Conservation (phyloP, 2,797 vertebrate species). For the Dromococcyx pavoninus region DNA sequence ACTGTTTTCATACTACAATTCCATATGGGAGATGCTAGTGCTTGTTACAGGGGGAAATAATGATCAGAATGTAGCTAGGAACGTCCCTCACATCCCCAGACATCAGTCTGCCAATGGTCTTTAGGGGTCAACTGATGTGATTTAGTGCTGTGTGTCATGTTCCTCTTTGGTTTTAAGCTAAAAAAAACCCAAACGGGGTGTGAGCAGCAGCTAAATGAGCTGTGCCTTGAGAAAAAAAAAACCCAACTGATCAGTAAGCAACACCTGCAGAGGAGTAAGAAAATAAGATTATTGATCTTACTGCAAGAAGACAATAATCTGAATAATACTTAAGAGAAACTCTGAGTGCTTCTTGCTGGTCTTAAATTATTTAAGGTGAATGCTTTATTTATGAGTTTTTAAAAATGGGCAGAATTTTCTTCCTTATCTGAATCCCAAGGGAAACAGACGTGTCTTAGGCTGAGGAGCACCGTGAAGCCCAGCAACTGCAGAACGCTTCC, state of each 20-base stretch:
- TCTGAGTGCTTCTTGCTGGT: fast-evolving
- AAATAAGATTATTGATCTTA: neutral
- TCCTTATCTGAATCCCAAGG: fast-evolving
- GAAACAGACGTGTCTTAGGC: neutral
- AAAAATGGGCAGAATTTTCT: neutral
- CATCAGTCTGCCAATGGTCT: neutral
- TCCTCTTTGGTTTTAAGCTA: neutral
- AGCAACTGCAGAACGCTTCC: fast-evolving
- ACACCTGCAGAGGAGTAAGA: neutral
- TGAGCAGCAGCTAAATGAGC: neutral
- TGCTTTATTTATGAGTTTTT: neutral
- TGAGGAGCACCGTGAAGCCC: neutral
- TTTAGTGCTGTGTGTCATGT: neutral
- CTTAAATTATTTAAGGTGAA: neutral
- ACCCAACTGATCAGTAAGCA: neutral
- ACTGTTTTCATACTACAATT: neutral
- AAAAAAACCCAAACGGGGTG: neutral
- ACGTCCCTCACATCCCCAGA: neutral
- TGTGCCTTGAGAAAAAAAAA: neutral
- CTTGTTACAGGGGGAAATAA: neutral
- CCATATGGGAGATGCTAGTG: fast-evolving
- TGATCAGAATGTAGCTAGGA: fast-evolving
- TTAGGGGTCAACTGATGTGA: fast-evolving
- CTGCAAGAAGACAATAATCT: neutral
- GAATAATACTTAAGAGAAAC: fast-evolving